phyloP scores from a whole-genome alignment of 2,113 vertebrate species.

The Antennarius striatus region DNA sequence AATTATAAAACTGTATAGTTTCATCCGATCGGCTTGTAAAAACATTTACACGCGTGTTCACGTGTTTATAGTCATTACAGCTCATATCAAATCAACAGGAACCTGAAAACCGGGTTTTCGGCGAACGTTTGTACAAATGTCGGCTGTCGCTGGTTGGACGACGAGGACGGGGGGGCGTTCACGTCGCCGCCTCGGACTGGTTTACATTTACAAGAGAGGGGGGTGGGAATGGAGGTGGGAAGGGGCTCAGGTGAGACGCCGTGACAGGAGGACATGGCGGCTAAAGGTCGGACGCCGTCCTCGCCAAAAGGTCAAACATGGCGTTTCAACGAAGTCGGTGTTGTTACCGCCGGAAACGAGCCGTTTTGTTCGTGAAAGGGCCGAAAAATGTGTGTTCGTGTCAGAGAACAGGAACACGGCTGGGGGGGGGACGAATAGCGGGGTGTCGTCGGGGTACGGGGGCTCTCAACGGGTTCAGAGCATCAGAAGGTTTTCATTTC shows the following conservation, averaged over 20 bases:
- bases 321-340: conserved; percentile 6
- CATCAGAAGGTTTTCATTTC: too few relatives aligned
- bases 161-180: too few relatives aligned
- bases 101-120: conserved; percentile 44
- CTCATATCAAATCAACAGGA: conserved; percentile 63
- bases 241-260: conserved; percentile 18
- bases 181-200: conserved; percentile 9
- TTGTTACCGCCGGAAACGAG: conserved; percentile 3
- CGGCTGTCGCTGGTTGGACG: background rate
- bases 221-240: conserved; percentile 6
- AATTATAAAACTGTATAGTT: conserved; percentile 64
- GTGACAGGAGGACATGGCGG: conserved; percentile 18
- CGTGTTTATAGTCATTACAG: conserved; percentile 43
- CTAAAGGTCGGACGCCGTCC: background rate
- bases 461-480: conserved; percentile 2
- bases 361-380: background rate
- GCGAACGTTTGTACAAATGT: conserved; percentile 63
- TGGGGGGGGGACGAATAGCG: background rate
- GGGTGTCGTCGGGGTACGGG: background rate
- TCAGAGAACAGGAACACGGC: background rate
- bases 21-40: conserved; percentile 70
- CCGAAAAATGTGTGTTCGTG: background rate
- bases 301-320: conserved; percentile 8
- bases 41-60: conserved; percentile 72
- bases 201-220: conserved; percentile 22